These are phyloP conservation scores for Drosophila mettleri DNA, from an alignment of 2,888 invertebrate genomes.

Conservation along the genomic window DNA sequence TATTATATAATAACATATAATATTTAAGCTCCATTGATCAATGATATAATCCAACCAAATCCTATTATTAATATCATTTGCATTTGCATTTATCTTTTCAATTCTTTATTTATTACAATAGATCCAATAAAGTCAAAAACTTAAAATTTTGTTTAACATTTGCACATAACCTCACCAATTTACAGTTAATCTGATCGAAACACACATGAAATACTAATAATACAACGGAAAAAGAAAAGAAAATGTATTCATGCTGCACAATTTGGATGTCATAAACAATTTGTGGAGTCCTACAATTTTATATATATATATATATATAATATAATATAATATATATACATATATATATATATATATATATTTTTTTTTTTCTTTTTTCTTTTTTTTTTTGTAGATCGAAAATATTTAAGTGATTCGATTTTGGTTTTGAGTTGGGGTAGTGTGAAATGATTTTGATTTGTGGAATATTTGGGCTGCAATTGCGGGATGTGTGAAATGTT, in stretches of 20 bases:
- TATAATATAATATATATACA: not conserved
- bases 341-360: not conserved
- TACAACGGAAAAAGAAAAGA: not conserved
- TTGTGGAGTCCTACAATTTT: slow-evolving; percentile 5
- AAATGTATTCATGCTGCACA: not conserved
- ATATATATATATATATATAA: not conserved
- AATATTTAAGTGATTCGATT: no score
- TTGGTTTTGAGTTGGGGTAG: no score
- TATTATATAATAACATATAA: no score
- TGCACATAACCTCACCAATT: slow-evolving; percentile 11
- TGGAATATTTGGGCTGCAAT: no score
- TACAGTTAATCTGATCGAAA: not conserved
- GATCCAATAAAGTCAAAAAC: not conserved
- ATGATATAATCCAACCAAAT: no score
- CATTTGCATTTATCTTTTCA: not conserved
- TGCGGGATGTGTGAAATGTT: no score
- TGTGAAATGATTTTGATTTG: no score
- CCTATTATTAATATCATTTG: no score
- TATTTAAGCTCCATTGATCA: no score
- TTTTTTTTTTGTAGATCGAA: no score
- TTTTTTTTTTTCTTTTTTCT: no score
- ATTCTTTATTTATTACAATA: not conserved
- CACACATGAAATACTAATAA: not conserved
- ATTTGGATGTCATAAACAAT: slow-evolving; percentile 3
- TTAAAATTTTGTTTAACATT: slow-evolving; percentile 5